Conservation (phyloP, 2,113 vertebrate genomes). For the Notarius quadriscutis region DNA sequence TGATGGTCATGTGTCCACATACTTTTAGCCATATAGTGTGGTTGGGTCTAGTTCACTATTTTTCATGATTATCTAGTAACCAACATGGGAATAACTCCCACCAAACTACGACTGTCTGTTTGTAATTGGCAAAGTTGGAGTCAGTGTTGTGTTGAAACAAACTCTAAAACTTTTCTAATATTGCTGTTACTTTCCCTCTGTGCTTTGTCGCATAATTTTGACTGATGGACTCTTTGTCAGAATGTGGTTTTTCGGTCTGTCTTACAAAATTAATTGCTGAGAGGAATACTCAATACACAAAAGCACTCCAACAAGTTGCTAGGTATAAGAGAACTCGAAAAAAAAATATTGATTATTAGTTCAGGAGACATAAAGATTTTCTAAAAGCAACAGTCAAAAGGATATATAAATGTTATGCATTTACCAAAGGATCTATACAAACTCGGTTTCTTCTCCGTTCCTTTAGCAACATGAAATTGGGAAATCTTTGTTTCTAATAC, state of each 20-base stretch:
- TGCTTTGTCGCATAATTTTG: slow-evolving; percentile 1
- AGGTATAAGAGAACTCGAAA: slow-evolving; percentile 41
- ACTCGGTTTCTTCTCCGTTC: slow-evolving; percentile 26
- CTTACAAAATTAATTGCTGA: slow-evolving; percentile 11
- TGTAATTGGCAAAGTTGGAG: background rate
- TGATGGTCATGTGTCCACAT: background rate
- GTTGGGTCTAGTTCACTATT: background rate
- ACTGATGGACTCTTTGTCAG: slow-evolving; percentile 22
- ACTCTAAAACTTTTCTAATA: background rate
- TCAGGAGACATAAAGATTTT: slow-evolving; percentile 55
- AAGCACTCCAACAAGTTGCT: slow-evolving; percentile 35
- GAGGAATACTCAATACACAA: slow-evolving; percentile 32
- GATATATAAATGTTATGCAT: slow-evolving; percentile 35
- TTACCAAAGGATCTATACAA: slow-evolving; percentile 47
- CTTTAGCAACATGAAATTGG: slow-evolving; percentile 24
- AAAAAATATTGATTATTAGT: slow-evolving; percentile 40
- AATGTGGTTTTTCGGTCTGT: background rate
- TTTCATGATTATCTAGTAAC: background rate
- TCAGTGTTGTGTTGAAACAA: background rate
- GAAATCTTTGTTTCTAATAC: slow-evolving; percentile 34
- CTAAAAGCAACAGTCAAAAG: slow-evolving; percentile 48
- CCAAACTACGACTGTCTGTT: background rate
- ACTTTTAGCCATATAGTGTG: background rate
- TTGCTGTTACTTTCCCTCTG: background rate
- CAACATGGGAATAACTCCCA: background rate